Evolutionary conservation across 2,113 vertebrate genomes (phyloP).

Genomic region (Calyptommatus sinebrachiatus): DNA sequence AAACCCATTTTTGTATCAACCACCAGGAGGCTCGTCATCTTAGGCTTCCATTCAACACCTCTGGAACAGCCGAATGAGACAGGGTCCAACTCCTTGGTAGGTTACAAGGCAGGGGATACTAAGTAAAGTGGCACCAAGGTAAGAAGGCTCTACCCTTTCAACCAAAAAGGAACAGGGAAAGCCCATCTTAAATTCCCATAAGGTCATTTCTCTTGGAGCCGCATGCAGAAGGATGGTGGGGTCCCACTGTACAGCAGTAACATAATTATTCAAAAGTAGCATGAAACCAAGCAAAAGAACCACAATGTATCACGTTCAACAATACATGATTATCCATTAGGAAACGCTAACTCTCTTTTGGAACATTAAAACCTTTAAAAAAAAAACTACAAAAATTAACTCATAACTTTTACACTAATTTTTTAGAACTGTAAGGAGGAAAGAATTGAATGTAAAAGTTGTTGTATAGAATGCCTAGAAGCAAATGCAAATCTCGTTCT

Average conservation of each 20-base stretch:
- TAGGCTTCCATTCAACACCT: too few species aligned
- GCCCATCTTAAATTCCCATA: too few species aligned
- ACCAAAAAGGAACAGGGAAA: too few species aligned
- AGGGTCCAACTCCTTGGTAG: too few species aligned
- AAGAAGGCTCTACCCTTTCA: too few species aligned
- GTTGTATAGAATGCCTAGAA: conserved; percentile 37
- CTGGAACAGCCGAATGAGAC: too few species aligned
- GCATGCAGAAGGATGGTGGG: too few species aligned
- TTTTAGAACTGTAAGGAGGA: neutral
- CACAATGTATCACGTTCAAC: neutral
- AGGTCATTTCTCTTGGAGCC: neutral
- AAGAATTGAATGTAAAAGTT: conserved; percentile 27
- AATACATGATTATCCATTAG: neutral
- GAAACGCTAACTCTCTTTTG: neutral
- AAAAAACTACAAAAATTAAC: neutral
- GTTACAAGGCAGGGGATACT: too few species aligned
- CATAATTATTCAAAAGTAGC: neutral
- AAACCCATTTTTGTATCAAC: too few species aligned
- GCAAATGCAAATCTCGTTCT: conserved; percentile 49
- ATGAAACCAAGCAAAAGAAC: neutral
- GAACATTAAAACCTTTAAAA: neutral
- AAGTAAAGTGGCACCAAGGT: too few species aligned
- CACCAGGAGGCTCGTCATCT: too few species aligned
- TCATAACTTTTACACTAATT: conserved; percentile 1
- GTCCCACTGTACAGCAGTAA: too few species aligned